phyloP scores from a whole-genome alignment of 2,113 vertebrate genomes.

The Gadus chalcogrammus region DNA sequence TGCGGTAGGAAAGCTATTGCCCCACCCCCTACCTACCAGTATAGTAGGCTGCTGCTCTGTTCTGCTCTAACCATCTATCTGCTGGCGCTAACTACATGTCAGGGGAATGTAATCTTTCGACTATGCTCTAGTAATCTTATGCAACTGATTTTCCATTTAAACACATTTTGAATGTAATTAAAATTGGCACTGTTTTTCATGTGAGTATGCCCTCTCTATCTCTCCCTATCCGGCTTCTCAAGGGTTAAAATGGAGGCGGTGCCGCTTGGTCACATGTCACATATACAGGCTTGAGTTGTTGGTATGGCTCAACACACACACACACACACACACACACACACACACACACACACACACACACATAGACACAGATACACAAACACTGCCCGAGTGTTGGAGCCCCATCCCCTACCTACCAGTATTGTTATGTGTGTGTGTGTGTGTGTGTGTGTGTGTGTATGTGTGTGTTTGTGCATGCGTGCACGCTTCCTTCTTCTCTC shows the following conservation, averaged over 20 bases:
- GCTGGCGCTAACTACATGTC: no score
- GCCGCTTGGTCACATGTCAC: constrained; percentile 68
- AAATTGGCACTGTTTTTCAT: no score
- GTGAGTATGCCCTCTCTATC: constrained; percentile 2
- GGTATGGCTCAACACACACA: constrained; percentile 43
- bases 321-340: constrained; percentile 19
- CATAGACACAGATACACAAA: constrained; percentile 3
- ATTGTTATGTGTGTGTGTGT: not conserved
- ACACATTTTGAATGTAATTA: no score
- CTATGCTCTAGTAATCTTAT: no score
- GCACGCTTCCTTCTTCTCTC: not conserved
- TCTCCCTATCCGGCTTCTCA: constrained; percentile 26
- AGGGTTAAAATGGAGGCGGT: constrained; percentile 73
- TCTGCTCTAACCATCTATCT: no score
- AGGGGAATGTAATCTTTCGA: no score
- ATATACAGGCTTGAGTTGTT: constrained; percentile 63
- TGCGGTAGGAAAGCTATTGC: no score
- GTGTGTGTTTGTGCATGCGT: not conserved
- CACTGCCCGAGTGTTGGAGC: no score
- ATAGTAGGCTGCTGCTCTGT: no score
- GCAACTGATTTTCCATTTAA: no score
- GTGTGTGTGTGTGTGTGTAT: not conserved
- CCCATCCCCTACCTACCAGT: constrained; percentile 4
- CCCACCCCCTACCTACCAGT: no score
- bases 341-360: constrained; percentile 35